A percentile compares a stretch with the other conserved stretches of the same genome.
These are phyloP conservation scores for Cavia aperea DNA, from an alignment of 2,113 vertebrate genomes.

Conservation along the genomic window DNA sequence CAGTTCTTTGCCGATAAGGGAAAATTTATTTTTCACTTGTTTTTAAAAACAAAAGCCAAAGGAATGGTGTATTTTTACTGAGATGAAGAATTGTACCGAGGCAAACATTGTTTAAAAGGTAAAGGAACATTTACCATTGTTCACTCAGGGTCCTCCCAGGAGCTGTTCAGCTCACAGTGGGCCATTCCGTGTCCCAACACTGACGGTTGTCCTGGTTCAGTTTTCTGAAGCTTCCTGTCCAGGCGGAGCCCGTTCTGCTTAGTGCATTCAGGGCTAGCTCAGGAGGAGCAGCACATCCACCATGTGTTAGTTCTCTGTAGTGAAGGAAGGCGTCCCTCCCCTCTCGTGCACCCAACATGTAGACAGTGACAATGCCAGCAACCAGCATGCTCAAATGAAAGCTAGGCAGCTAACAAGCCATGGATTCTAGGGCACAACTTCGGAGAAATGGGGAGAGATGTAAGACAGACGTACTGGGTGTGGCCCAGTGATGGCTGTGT, in stretches of 20 bases:
- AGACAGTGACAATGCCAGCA: background rate
- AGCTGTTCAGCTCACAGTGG: constrained; percentile 43
- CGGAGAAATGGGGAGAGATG: background rate
- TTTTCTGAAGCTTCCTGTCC: constrained; percentile 47
- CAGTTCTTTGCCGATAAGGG: constrained; percentile 64
- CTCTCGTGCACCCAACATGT: background rate
- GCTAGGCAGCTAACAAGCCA: background rate
- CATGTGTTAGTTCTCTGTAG: background rate
- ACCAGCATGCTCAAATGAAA: background rate
- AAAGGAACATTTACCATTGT: constrained; percentile 59
- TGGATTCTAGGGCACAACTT: background rate
- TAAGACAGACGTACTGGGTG: rapidly evolving
- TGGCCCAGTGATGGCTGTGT: background rate
- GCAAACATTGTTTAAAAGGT: constrained; percentile 73
- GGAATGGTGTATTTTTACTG: constrained; percentile 68
- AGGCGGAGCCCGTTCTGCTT: background rate
- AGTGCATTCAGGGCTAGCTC: background rate
- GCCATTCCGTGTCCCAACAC: background rate
- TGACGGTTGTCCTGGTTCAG: background rate
- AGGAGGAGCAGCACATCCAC: background rate
- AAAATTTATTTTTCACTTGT: background rate
- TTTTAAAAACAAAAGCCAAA: constrained; percentile 2
- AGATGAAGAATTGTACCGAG: constrained; percentile 61
- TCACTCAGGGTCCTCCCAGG: constrained; percentile 45
- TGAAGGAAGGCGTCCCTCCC: background rate